A percentile compares a stretch with the other conserved stretches of the same genome.
Evolutionary conservation across 92 coral and sea anemone species (phyloP).

Genomic region (Zoanthus solanderi): DNA sequence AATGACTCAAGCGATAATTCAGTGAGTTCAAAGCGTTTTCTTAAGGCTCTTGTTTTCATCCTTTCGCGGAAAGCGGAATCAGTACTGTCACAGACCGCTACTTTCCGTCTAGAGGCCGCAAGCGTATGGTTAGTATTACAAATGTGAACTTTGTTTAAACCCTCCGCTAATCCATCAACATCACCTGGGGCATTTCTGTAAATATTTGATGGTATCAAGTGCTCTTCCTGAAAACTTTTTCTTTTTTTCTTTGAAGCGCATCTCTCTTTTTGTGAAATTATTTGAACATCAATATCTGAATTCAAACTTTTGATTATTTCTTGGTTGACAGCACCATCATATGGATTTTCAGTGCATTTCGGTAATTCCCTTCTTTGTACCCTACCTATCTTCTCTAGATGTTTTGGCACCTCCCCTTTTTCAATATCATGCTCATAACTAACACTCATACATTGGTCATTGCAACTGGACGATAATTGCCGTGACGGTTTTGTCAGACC

Average conservation of each 20-base stretch:
- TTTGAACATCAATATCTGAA: neutral
- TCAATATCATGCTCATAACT: too few species aligned
- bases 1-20: neutral
- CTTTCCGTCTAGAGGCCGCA: neutral
- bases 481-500: too few species aligned
- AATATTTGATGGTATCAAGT: neutral
- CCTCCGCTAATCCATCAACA: neutral
- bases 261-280: neutral
- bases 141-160: neutral
- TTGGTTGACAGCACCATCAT: too few species aligned
- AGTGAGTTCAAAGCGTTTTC: neutral
- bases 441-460: too few species aligned
- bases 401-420: too few species aligned
- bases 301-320: too few species aligned
- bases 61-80: neutral
- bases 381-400: neutral
- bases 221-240: neutral
- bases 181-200: neutral
- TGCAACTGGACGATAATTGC: too few species aligned
- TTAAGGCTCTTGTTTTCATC: neutral
- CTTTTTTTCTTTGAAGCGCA: neutral
- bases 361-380: neutral
- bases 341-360: too few species aligned
- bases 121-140: neutral
- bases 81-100: neutral